Percentiles rank a stretch among this genome's conserved stretches.
Conservation (phyloP, 1,140 invertebrate genomes). For the Conus ventricosus region DNA sequence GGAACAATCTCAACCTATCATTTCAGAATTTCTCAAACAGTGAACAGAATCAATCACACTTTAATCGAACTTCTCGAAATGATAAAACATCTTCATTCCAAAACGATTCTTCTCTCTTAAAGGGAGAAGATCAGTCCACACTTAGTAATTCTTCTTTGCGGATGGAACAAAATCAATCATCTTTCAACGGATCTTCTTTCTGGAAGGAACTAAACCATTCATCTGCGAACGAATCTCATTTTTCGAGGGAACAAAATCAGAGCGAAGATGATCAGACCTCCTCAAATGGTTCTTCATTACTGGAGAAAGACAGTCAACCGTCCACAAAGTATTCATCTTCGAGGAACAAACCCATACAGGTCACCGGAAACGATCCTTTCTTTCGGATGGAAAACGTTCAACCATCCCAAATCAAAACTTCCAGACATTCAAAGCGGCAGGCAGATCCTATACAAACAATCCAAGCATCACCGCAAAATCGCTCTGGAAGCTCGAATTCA, state of each 20-base stretch:
- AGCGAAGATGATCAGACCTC: neutral
- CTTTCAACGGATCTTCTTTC: no score
- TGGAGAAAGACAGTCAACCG: neutral
- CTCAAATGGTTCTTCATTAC: neutral
- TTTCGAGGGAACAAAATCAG: neutral
- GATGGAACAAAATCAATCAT: no score
- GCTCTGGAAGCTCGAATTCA: neutral
- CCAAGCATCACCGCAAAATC: neutral
- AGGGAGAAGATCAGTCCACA: no score
- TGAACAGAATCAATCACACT: no score
- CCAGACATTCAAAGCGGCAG: neutral
- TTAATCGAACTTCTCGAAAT: no score
- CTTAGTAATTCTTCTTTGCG: no score
- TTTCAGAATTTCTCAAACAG: no score
- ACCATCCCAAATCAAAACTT: neutral
- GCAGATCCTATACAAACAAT: neutral
- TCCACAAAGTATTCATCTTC: neutral
- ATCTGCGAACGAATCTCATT: neutral
- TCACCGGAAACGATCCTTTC: neutral
- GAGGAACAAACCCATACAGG: neutral
- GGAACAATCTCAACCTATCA: no score
- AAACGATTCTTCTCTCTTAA: no score
- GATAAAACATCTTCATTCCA: no score
- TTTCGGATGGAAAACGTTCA: neutral
- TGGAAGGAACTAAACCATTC: no score